These are phyloP conservation scores for Phainopepla nitens DNA, from an alignment of 2,113 vertebrate species.

Conservation along the genomic window DNA sequence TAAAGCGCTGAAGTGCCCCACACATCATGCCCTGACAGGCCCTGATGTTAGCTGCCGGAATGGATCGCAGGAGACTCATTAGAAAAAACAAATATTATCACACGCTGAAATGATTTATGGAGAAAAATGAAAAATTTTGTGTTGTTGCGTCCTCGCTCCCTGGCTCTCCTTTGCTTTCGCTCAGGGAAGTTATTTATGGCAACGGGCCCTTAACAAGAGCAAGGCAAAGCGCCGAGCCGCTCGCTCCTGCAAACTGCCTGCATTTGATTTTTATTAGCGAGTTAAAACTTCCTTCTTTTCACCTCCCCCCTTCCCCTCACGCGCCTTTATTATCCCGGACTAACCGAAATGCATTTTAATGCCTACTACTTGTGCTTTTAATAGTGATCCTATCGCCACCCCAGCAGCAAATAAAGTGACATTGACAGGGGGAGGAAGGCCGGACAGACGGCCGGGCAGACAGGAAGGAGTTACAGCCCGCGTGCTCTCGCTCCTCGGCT, in stretches of 20 bases:
- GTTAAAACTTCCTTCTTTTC: constrained; percentile 83
- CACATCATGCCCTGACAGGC: constrained; percentile 83
- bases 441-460: constrained; percentile 49
- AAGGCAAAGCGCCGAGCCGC: constrained; percentile 73
- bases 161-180: constrained; percentile 71
- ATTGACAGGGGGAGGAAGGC: constrained; percentile 17
- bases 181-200: constrained; percentile 84
- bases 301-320: constrained; percentile 51
- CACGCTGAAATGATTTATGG: constrained; percentile 89
- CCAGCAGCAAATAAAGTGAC: constrained; percentile 47
- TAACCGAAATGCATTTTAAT: constrained; percentile 78
- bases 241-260: constrained; percentile 81
- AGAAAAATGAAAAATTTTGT: constrained; percentile 86
- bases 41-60: constrained; percentile 84
- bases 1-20: constrained; percentile 80
- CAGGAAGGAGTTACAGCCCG: constrained; percentile 51
- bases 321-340: constrained; percentile 74
- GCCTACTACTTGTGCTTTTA: constrained; percentile 69
- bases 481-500: background rate
- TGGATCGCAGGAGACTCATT: constrained; percentile 89
- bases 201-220: constrained; percentile 79
- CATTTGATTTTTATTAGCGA: constrained; percentile 85
- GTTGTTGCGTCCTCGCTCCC: constrained; percentile 77
- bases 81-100: constrained; percentile 94
- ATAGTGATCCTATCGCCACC: constrained; percentile 48